Evolutionary conservation across 1,140 invertebrate species (phyloP), one percentile per base, ranked within the genome.

Genomic region (Aethina tumida): DNA sequence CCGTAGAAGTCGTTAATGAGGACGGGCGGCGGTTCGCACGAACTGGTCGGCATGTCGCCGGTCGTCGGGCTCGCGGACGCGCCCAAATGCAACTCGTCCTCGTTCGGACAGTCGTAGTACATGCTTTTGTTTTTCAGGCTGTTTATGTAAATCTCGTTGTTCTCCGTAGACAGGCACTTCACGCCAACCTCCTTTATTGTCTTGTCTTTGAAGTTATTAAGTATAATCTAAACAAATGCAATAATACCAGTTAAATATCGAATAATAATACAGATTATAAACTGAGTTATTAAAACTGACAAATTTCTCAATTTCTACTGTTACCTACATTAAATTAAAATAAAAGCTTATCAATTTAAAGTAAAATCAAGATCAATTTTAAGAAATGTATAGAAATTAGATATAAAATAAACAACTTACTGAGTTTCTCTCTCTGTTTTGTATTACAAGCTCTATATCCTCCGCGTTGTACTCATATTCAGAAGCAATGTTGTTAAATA

Each of bases 61-160:
- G 51, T 43, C 40, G 69, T 69, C n/a, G 71, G 70, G 56, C 69
- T 73, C 5, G 70, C 70, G 0, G 70, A 73, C 4, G 70, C 69
- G 5, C 70, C 70, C 10, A 73, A 43, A 2, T 61, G 50, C 30
- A 72, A 50, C 38, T 72, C 70, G 46, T 72, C 67, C 30, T 73
- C 70, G 1, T 53, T 58, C 49, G 25, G 49, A 52, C 2, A 48
- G 58, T 13, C 19, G 43, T 18, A 53, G 33, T 21, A 36, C 44
- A 52, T 49, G 13, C 44, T 55, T 33, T 48, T 53, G 14, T 46
- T 49, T 24, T 46, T 52, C 10, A 50, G 38, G 15, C 49, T 47
- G n/a, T 41, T 47, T 24, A 64, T 48, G 5, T 61, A 49, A 5
- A 64, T 46, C n/a, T 40, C 52, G 30, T 62, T 62, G 6, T 52